Conservation (phyloP, 2,113 vertebrate species). For the Plestiodon gilberti region DNA sequence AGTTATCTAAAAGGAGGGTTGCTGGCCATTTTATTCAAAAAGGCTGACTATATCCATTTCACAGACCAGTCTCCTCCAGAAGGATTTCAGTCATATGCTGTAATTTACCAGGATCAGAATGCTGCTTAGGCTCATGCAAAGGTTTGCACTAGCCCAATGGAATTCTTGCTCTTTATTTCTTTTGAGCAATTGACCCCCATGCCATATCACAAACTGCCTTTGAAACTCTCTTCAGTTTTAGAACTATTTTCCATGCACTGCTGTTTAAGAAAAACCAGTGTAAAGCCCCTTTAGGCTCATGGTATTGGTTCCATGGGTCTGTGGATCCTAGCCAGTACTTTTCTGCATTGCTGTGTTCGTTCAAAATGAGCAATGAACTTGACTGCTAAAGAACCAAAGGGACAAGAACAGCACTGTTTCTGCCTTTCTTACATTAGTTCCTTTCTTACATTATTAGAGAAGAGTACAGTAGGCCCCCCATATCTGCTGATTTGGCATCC, state of each 20-base stretch:
- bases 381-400: accelerated
- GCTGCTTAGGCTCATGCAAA: background rate
- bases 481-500: no score
- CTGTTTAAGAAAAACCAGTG: no score
- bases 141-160: background rate
- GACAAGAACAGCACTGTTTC: accelerated
- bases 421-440: background rate
- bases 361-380: accelerated
- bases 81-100: background rate
- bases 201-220: background rate
- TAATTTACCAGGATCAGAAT: accelerated
- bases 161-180: background rate
- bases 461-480: no score
- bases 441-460: constrained; percentile 10
- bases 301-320: background rate
- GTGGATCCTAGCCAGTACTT: background rate
- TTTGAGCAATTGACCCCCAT: background rate
- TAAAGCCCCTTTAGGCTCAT: background rate
- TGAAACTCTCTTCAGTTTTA: background rate
- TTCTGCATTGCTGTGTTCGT: background rate
- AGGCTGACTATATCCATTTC: constrained; percentile 50
- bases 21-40: constrained; percentile 44
- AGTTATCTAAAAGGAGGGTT: constrained; percentile 19
- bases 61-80: background rate
- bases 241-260: background rate